These are phyloP conservation scores for Chrysolina oricalcia DNA, from an alignment of 2,888 invertebrate genomes.

Conservation along the genomic window DNA sequence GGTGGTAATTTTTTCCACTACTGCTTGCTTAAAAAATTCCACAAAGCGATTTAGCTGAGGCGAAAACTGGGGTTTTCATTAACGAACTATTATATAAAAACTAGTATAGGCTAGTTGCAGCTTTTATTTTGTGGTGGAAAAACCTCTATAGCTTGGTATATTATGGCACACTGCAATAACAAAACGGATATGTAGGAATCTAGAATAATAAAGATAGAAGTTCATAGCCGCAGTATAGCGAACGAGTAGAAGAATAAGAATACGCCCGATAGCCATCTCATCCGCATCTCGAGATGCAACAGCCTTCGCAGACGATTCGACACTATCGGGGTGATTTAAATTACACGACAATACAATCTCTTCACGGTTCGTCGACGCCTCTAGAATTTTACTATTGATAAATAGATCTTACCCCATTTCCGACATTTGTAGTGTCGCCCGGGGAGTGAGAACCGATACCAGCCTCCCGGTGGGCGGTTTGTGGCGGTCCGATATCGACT, in stretches of 20 bases:
- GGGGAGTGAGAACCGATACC: constrained; percentile 35
- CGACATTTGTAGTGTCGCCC: constrained; percentile 65
- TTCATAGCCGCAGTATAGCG: constrained; percentile 10
- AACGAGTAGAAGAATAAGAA: constrained; percentile 33
- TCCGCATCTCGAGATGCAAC: constrained; percentile 27
- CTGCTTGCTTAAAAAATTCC: too few relatives aligned
- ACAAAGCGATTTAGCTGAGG: too few relatives aligned
- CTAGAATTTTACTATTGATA: constrained; percentile 65
- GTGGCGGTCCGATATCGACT: constrained; percentile 59
- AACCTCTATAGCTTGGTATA: too few relatives aligned
- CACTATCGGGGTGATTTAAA: constrained; percentile 63
- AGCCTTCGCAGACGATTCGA: constrained; percentile 33
- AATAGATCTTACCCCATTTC: constrained; percentile 64
- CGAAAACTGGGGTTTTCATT: too few relatives aligned
- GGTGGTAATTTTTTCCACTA: too few relatives aligned
- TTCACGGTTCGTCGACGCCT: constrained; percentile 61
- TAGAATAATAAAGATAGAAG: constrained; percentile 27
- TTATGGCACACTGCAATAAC: constrained; percentile 39
- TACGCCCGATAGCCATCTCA: constrained; percentile 33
- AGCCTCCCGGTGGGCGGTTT: constrained; percentile 42
- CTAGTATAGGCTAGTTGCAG: too few relatives aligned
- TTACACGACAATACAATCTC: constrained; percentile 62
- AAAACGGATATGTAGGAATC: constrained; percentile 41
- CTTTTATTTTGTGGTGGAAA: too few relatives aligned
- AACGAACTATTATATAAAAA: too few relatives aligned